Conservation (phyloP, 1,140 invertebrate genomes). For the Drosophila grimshawi region DNA sequence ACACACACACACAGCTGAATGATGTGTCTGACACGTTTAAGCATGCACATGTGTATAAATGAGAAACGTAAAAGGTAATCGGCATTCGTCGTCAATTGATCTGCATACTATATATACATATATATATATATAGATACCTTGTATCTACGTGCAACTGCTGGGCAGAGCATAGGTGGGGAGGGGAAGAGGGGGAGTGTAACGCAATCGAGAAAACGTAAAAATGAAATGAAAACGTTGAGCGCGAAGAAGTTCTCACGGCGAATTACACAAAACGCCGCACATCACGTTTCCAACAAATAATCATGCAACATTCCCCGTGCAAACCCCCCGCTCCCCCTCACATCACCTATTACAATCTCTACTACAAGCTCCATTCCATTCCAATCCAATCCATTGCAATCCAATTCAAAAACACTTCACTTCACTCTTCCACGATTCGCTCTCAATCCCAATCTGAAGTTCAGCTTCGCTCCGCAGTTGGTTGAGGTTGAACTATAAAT, state of each 20-base stretch:
- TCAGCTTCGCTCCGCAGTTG: too few species aligned
- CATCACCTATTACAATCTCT: constrained; percentile 3
- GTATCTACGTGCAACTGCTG: constrained; percentile 22
- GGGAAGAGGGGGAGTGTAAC: background rate
- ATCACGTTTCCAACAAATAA: constrained; percentile 69
- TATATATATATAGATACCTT: background rate
- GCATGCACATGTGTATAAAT: background rate
- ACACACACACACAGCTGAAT: constrained; percentile 3
- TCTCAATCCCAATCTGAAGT: too few species aligned
- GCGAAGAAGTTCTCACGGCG: constrained; percentile 75
- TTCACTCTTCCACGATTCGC: background rate
- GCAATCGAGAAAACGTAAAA: constrained; percentile 19
- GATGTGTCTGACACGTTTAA: constrained; percentile 25
- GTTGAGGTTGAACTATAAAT: constrained; percentile 44
- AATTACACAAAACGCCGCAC: constrained; percentile 81
- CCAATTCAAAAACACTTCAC: constrained; percentile 4
- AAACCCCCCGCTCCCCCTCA: background rate
- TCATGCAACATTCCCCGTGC: constrained; percentile 44
- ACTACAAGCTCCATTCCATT: constrained; percentile 6
- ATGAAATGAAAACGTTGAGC: constrained; percentile 54
- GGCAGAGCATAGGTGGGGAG: background rate
- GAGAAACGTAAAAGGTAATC: constrained; percentile 26
- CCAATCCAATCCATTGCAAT: constrained; percentile 2
- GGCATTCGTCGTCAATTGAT: constrained; percentile 49
- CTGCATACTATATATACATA: constrained; percentile 14